These are phyloP conservation scores for Cephalopterus ornatus DNA, from an alignment of 2,113 vertebrate genomes.

Conservation along the genomic window DNA sequence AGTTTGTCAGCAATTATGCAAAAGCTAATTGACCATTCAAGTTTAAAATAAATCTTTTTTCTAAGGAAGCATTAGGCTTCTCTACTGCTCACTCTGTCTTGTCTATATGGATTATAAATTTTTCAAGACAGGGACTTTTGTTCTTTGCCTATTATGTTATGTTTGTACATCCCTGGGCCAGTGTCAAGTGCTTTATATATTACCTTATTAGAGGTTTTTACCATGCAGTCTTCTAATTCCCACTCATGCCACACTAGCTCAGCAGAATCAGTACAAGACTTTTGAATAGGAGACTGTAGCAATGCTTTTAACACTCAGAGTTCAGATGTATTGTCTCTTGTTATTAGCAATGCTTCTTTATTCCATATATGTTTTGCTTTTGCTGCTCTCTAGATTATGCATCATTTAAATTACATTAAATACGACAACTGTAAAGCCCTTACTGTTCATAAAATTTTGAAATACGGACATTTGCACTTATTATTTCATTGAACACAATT, in stretches of 20 bases:
- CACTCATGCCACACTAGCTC: neutral
- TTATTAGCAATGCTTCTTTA: neutral
- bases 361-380: neutral
- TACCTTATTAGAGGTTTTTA: neutral
- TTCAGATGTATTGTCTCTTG: neutral
- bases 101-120: neutral
- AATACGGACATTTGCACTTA: neutral
- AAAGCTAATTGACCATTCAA: neutral
- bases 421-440: neutral
- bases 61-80: neutral
- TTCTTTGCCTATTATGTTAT: neutral
- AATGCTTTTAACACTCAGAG: neutral
- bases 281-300: neutral
- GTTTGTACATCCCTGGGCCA: neutral
- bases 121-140: neutral
- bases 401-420: neutral
- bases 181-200: neutral
- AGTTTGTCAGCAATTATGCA: neutral
- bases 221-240: neutral
- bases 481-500: neutral
- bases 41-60: neutral
- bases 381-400: neutral
- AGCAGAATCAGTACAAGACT: neutral
- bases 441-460: neutral
- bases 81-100: neutral